Evolutionary conservation across 2,888 invertebrate species (phyloP), one percentile per base, ranked within the genome.

Genomic region (Netelia fuscicornis): DNA sequence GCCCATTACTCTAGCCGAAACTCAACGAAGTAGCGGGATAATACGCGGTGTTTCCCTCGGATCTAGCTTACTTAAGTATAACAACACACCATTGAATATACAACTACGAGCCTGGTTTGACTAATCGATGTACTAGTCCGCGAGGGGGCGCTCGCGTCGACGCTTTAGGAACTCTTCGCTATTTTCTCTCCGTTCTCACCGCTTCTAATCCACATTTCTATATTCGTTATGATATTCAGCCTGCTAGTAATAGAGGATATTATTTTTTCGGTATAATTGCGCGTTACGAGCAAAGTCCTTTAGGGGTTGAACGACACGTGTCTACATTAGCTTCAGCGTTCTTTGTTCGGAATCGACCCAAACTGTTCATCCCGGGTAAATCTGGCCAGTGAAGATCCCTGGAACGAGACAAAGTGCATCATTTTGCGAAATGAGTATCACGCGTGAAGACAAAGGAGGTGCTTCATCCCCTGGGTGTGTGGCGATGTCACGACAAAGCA

Each of bases 81-180:
- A 42, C 65, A 48, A 67, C 48, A 67, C 20, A 37, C 56, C 10
- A 52, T 23, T 54, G 30, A 17, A 70, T 54, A 52, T 56, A 17
- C 25, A 48, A 8, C 48, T 25, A 52, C 52, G 44, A 9, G 44
- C n/a, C 8, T 64, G 37, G 37, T 71, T 56, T 71, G 56, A 56
- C 71, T 71, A 71, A 71, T 74, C 60, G 62, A 30, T 64, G 74
- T 74, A 70, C 64, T 48, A 74, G 23, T 62, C 74, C 62, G 52
- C 62, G 25, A 60, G 72, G 58, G 72, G 60, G 60, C 72, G 25
- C 10, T 48, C 62, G 9, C 62, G 52, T 64, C 52, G 62, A 58
- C 44, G 44, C 10, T 10, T 1, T 48, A 13, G 62, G 30, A 42
- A 64, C 25, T 52, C 48, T 30, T 30, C 25, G 48, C 48, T 74